These are phyloP conservation scores for Macquaria australasica DNA, from an alignment of 2,113 vertebrate species.

Conservation along the genomic window DNA sequence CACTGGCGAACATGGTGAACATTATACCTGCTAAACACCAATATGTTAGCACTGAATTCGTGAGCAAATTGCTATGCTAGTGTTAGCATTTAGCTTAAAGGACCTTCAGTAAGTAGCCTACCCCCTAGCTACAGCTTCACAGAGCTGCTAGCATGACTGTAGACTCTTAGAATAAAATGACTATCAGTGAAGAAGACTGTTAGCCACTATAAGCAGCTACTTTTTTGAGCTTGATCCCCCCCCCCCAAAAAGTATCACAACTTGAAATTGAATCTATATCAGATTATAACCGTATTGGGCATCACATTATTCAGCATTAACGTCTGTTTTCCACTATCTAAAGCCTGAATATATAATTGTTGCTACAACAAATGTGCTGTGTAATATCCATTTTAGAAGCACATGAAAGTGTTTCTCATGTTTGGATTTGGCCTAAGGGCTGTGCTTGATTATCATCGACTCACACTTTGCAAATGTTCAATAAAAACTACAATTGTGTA, in stretches of 20 bases:
- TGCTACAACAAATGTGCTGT: slow-evolving; percentile 1
- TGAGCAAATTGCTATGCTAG: too few relatives aligned
- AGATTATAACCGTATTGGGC: background rate
- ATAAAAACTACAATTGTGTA: background rate
- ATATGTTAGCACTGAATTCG: too few relatives aligned
- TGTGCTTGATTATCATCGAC: slow-evolving; percentile 2
- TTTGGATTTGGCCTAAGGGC: slow-evolving; percentile 5
- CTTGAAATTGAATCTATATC: background rate
- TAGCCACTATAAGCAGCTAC: background rate
- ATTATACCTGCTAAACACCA: background rate
- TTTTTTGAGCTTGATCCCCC: too few relatives aligned
- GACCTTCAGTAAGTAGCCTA: too few relatives aligned
- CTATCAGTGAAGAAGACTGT: too few relatives aligned
- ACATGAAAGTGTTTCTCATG: background rate
- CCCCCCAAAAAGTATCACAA: too few relatives aligned
- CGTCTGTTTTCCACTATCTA: background rate
- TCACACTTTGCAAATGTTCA: slow-evolving; percentile 9
- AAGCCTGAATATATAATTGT: slow-evolving; percentile 1
- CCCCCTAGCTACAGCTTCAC: too few relatives aligned
- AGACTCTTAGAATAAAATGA: too few relatives aligned
- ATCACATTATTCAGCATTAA: slow-evolving; percentile 21
- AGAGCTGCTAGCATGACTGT: too few relatives aligned
- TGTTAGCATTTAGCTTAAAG: too few relatives aligned
- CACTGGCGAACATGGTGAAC: background rate
- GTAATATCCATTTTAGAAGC: slow-evolving; percentile 8